Evolutionary conservation across 2,888 invertebrate genomes (phyloP), one percentile per base, ranked within the genome.

Genomic region (Phrixothrix hirtus): DNA sequence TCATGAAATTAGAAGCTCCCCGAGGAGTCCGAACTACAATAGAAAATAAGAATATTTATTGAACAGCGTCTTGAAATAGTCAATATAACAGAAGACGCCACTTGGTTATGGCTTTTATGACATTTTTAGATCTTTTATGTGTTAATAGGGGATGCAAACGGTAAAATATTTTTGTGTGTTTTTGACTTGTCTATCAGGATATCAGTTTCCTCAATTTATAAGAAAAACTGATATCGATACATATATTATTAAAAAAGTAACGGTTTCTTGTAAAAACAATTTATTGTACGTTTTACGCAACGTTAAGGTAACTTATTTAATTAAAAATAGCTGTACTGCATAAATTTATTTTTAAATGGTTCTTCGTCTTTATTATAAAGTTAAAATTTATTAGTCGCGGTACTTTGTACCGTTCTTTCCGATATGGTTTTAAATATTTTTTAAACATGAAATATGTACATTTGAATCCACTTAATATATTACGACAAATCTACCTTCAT

Each of bases 1-100:
- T 69, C 73, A 71, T 73, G 73, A 73, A 74, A 74, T 73, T 74
- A 72, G 68, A 69, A 66, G 62, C 65, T 64, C 63, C 61, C 66
- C 63, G 65, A 64, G 67, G 67, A 66, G 66, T 55, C 66, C 67
- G 43, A 37, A 30, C 37, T 43, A 37, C 53, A 62, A 71, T 67
- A 65, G 66, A 68, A 69, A 66, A 66, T 68, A 63, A 60, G 67
- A 65, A 65, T 67, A 68, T 66, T 66, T 68, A 67, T 66, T 53
- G 62, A 46, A 55, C 57, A 59, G 57, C 62, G 46, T 53, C 51
- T 55, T 46, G 52, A 53, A 46, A 59, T 53, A 52, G 59, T 49
- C 57, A 47, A 55, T 59, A 59, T 59, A 59, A 57, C 55, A 59
- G 49, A 41, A 55, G 59, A 59, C 56, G 59, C 57, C 59, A 59